Base-by-base conservation (phyloP, 2,888 invertebrate species). In the Drosophila sordidula region DNA sequence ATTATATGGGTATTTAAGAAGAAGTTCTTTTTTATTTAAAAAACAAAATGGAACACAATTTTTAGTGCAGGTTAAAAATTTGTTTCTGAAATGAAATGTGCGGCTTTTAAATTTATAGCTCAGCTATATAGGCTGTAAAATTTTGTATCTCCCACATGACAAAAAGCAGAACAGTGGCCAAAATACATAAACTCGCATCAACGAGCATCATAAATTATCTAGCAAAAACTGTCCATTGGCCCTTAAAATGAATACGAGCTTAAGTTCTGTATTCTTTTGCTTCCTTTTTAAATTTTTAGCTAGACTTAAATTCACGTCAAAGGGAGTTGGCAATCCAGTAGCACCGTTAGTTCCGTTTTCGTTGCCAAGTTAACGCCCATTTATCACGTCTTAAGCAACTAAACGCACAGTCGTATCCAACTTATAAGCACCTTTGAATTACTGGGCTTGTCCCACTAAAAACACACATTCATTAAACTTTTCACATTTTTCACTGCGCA, bases 161-260 rank as follows among this genome's bases (percentile, higher is more conserved):
- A 56, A 59, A 44, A 52, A 42, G 6, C 22, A 44, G 49, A 41
- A 36, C 25, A 56, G 58, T 61, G 29, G 56, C 58, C 47, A 42
- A 49, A 61, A 47, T 9, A 34, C 61, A 70, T 61, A 70, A 50
- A 50, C 18, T 45, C 75, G 38, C 45, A 66, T 75, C 67, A 67
- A 72, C 64, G 50, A 51, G 54, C 52, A 52, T 51, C 80, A 84
- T 75, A 84, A 80, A 80, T 75, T 81, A 39, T 26, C 39, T 52
- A 57, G 56, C 38, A 63, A 65, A 78, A 62, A 64, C 55, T 72
- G 65, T 63, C 50, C 58, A 67, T 67, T 62, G 46, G 45, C 29
- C 22, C 44, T 66, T 56, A 44, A 71, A 61, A 46, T 14, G 14
- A 42, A 42, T 55, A 65, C 39, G 39, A 64, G 62, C 61, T 75